Evolutionary conservation across 2,113 vertebrate genomes (phyloP).

Genomic region (Sylvilagus bachmani): DNA sequence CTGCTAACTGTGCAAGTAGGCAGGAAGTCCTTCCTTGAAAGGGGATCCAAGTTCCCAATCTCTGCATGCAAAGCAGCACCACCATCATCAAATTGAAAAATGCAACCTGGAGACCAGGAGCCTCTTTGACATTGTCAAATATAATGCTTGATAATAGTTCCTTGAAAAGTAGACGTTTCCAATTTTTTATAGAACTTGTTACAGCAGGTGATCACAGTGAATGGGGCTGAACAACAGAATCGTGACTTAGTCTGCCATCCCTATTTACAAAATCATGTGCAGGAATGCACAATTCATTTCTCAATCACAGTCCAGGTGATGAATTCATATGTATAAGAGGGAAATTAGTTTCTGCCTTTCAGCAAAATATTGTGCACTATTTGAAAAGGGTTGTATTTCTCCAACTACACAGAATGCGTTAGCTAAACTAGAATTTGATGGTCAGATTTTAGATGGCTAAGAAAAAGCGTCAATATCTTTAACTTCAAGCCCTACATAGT

Average conservation of each 20-base stretch:
- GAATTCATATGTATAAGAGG: not conserved
- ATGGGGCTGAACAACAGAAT: not conserved
- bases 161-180: not conserved
- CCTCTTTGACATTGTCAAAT: not conserved
- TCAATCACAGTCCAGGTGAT: not conserved
- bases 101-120: not conserved
- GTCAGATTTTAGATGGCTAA: conserved; percentile 12
- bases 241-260: not conserved
- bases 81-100: not conserved
- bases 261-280: not conserved
- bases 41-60: not conserved
- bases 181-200: not conserved
- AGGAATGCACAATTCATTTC: conserved; percentile 4
- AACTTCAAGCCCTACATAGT: not conserved
- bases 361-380: conserved; percentile 1
- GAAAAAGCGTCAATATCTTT: conserved; percentile 20
- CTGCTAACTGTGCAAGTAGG: not conserved
- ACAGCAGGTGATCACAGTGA: not conserved
- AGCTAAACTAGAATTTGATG: conserved; percentile 38
- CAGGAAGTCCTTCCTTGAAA: not conserved
- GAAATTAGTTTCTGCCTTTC: conserved; percentile 53
- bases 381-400: conserved; percentile 30
- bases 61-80: not conserved
- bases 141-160: not conserved
- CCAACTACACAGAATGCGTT: not conserved